Conservation (phyloP, 2,888 invertebrate species). For the Amphipyra berbera region DNA sequence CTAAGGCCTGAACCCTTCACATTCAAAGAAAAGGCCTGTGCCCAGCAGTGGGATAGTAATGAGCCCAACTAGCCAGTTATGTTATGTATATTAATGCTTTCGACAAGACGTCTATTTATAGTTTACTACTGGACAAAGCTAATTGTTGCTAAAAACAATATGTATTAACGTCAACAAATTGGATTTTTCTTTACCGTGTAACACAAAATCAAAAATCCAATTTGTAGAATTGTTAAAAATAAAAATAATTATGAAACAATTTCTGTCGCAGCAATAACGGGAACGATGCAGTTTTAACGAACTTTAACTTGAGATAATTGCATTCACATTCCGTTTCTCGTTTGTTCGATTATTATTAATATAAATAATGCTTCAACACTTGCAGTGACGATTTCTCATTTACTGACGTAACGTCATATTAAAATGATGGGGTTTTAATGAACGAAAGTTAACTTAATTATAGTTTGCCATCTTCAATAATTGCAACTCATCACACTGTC, state of each 20-base stretch:
- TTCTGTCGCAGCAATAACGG: conserved; percentile 23
- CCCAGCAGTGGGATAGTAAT: too few relatives aligned
- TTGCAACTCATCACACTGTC: conserved; percentile 18
- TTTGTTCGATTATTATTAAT: conserved; percentile 43
- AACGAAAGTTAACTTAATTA: conserved; percentile 4
- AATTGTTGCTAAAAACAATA: too few relatives aligned
- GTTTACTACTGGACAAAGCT: too few relatives aligned
- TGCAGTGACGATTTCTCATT: conserved; percentile 7
- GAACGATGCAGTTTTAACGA: conserved; percentile 37
- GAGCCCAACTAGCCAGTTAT: too few relatives aligned
- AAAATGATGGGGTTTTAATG: conserved; percentile 29
- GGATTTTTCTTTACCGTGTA: too few relatives aligned
- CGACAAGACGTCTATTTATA: too few relatives aligned
- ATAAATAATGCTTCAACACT: conserved; percentile 34
- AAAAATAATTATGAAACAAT: conserved; percentile 38
- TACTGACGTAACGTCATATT: conserved; percentile 14
- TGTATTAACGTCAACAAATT: too few relatives aligned
- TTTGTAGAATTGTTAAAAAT: conserved; percentile 31
- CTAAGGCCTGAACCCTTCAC: too few relatives aligned
- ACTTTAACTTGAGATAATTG: conserved; percentile 36
- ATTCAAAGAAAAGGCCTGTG: too few relatives aligned
- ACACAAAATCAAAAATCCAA: conserved; percentile 25
- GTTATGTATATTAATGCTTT: too few relatives aligned
- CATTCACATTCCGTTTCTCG: conserved; percentile 21
- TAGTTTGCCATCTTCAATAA: conserved; percentile 7